Evolutionary conservation across 1,140 invertebrate genomes (phyloP).

Genomic region (Pseudomyrmex sp.): DNA sequence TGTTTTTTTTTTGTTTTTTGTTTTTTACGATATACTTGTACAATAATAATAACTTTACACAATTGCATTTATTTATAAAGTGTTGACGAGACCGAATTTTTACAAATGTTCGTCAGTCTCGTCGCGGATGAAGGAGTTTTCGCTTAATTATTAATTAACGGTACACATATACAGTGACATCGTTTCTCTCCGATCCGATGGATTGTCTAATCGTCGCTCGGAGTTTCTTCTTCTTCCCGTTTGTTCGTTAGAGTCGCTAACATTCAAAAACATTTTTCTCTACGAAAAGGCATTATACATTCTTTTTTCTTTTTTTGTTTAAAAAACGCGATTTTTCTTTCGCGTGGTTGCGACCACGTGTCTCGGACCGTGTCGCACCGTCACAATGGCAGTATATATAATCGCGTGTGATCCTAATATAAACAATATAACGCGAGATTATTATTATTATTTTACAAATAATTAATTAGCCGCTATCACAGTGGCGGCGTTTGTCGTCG

Average conservation of each 20-base stretch:
- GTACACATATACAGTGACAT: conserved; percentile 69
- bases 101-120: conserved; percentile 4
- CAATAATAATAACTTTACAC: conserved; percentile 26
- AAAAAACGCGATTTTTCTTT: not conserved
- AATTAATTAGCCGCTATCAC: conserved; percentile 73
- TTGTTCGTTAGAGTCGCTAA: conserved; percentile 3
- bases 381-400: conserved; percentile 10
- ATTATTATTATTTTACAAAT: conserved; percentile 24
- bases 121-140: conserved; percentile 17
- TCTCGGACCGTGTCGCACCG: conserved; percentile 8
- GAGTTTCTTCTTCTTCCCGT: not conserved
- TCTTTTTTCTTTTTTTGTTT: conserved; percentile 41
- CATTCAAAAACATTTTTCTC: conserved; percentile 12
- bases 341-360: not conserved
- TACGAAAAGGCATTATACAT: conserved; percentile 20
- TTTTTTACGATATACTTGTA: too few relatives aligned
- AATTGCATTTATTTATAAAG: conserved; percentile 16
- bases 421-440: conserved; percentile 1
- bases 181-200: not conserved
- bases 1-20: not conserved
- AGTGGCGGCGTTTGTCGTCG: conserved; percentile 35
- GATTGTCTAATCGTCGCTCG: not conserved
- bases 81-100: conserved; percentile 1
- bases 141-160: conserved; percentile 67
- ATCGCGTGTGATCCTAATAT: not conserved